Conservation (phyloP, 2,888 invertebrate genomes). For the Erpobdella octoculata region DNA sequence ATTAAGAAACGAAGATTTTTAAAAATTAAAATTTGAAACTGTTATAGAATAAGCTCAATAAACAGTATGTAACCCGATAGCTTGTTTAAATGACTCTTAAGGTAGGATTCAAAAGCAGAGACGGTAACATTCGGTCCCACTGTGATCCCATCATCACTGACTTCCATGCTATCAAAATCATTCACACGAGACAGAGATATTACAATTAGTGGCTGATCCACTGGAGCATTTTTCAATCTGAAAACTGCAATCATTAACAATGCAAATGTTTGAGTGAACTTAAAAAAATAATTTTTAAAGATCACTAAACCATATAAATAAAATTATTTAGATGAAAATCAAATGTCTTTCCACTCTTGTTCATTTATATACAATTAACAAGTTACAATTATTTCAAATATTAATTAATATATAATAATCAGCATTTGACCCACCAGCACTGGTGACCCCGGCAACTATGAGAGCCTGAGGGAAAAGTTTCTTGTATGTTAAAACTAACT, state of each 20-base stretch:
- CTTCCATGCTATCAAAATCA: not conserved
- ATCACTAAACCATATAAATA: too few species aligned
- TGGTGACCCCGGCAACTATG: constrained; percentile 75
- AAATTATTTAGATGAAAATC: too few species aligned
- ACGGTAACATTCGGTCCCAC: not conserved
- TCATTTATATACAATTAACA: too few species aligned
- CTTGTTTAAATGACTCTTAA: not conserved
- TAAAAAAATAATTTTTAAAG: too few species aligned
- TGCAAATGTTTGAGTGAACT: too few species aligned
- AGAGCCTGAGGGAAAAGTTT: constrained; percentile 40
- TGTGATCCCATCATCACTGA: not conserved
- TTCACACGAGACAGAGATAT: not conserved
- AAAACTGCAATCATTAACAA: too few species aligned
- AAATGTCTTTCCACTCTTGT: too few species aligned
- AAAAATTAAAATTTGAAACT: too few species aligned
- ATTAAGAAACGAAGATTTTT: too few species aligned
- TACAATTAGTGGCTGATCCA: not conserved
- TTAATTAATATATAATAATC: too few species aligned
- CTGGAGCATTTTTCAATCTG: not conserved
- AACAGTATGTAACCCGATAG: not conserved
- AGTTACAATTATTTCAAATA: too few species aligned
- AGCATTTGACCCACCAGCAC: constrained; percentile 63
- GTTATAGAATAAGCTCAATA: too few species aligned
- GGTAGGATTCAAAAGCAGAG: not conserved
- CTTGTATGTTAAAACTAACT: constrained; percentile 64